A percentile compares a stretch with the other conserved stretches of the same genome.
Evolutionary conservation across 2,113 vertebrate genomes (phyloP).

Genomic region (Entosphenus tridentatus): DNA sequence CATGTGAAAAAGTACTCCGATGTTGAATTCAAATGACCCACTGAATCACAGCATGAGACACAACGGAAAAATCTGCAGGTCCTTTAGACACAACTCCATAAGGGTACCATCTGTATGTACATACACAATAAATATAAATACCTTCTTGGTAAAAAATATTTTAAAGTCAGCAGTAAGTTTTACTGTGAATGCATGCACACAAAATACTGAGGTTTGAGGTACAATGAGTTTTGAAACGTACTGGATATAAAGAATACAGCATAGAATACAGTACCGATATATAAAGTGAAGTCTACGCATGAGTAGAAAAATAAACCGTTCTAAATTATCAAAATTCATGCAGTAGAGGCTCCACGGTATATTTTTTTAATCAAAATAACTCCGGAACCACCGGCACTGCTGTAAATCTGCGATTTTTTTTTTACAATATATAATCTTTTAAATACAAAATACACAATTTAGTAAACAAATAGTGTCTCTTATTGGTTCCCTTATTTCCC

Average conservation of each 20-base stretch:
- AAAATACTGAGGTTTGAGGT: background rate
- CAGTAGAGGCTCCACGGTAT: background rate
- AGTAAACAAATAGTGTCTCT: background rate
- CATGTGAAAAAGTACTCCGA: background rate
- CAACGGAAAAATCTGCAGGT: background rate
- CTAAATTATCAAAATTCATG: background rate
- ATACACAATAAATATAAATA: constrained; percentile 3
- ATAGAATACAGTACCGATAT: constrained; percentile 1
- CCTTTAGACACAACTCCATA: background rate
- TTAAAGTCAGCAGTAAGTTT: background rate
- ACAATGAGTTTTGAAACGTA: background rate
- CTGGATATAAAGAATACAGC: background rate
- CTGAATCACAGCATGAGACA: background rate
- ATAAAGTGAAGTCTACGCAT: background rate
- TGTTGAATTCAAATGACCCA: background rate
- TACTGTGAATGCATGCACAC: background rate
- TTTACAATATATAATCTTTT: background rate
- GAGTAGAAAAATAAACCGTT: constrained; percentile 2
- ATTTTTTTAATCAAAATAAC: background rate
- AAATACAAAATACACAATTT: background rate
- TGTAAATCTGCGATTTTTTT: background rate
- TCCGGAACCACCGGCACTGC: background rate
- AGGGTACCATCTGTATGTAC: background rate
- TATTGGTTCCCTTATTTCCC: too few relatives aligned
- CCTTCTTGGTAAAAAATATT: constrained; percentile 1